Base-by-base conservation (phyloP, 2,113 vertebrate genomes). In the Neodontobutis hainanensis region DNA sequence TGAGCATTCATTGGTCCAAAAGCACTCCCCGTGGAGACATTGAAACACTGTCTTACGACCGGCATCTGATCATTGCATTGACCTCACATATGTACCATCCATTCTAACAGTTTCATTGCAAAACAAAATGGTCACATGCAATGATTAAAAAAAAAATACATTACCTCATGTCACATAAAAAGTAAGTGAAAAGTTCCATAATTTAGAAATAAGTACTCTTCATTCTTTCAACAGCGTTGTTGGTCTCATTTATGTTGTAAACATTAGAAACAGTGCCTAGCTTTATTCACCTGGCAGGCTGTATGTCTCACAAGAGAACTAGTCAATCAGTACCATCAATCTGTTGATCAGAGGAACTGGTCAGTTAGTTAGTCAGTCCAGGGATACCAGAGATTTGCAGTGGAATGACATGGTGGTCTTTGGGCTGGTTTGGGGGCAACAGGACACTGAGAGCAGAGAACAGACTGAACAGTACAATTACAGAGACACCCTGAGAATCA, bases 201-300 rank as follows among this genome's bases (percentile, higher is more conserved):
- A 88, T 83, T 92, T 89, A 87, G 82, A 87, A 92, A 88, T 89
- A 84, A 88, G 83, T 87, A 86, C 80, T 91, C 86, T 86, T 70
- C 91, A 92, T 93, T 93, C 89, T 86, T 90, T 92, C 85, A 92
- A 91, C 91, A 92, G 92, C 90, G 83, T 92, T 92, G 87, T 92
- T 92, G 91, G 92, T 93, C 91, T 93, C 88, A 69, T 90, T 90
- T 88, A 87, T 80, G 88, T 92, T 93, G 90, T 93, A 92, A 93
- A 93, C 91, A 92, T 90, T 85, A 81, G 81, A 87, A 86, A 89
- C 86, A 88, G 89, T 77, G 84, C 84, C 89, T 82, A 85, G 88
- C 88, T 90, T 75, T 78, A 34, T 78, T 87, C 81, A 81, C 70
- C 73, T 70, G 78, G 73, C 76, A 70, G 80, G 67, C 77, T 58